Base-by-base conservation (phyloP, 2,797 vertebrate genomes). In the Oophaga sylvatica region DNA sequence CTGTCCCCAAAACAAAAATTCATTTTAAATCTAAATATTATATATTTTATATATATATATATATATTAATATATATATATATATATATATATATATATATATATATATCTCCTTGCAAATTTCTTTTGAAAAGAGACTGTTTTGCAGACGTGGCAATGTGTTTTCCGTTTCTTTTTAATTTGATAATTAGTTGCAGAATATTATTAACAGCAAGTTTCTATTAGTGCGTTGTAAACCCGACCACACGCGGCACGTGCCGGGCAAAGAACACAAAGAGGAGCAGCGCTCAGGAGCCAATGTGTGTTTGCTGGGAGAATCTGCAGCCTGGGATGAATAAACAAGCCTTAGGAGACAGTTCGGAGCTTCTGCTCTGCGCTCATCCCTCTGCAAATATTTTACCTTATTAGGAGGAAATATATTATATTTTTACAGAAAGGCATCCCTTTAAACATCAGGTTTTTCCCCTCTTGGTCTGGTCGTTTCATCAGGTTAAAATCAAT, bases 401-500 rank as follows among this genome's bases (percentile, higher is more conserved):
- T 95, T 96, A 96, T 96, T 96, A 95, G 95, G 95, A 95, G 94
- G 93, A 95, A 95, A 94, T 94, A 94, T 94, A 95, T 94, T 95
- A 96, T 96, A 95, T 95, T 96, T 95, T 95, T 95, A 95, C 94
- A 93, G 95, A 95, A 95, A 95, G 94, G 91, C 92, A 94, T 94
- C 94, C 92, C 88, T 92, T 91, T 92, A 59, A 87, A 88, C 93
- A 92, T 93, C 92, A 90, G 89, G 89, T 94, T 91, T 90, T 88
- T 89, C 91, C 94, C 91, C 91, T 1, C 92, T 93, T 94, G 94
- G 92, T 93, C 93, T 90, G 90, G 92, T 94, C 93, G 91, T 94
- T 95, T 95, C 95, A 94, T 95, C 95, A 95, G 94, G 95, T 91
- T 94, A 94, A 90, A 88, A 81, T 85, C 81, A 88, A 84, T 84